Evolutionary conservation across 2,888 invertebrate species (phyloP).

Genomic region (Prosopocoilus inquinatus): DNA sequence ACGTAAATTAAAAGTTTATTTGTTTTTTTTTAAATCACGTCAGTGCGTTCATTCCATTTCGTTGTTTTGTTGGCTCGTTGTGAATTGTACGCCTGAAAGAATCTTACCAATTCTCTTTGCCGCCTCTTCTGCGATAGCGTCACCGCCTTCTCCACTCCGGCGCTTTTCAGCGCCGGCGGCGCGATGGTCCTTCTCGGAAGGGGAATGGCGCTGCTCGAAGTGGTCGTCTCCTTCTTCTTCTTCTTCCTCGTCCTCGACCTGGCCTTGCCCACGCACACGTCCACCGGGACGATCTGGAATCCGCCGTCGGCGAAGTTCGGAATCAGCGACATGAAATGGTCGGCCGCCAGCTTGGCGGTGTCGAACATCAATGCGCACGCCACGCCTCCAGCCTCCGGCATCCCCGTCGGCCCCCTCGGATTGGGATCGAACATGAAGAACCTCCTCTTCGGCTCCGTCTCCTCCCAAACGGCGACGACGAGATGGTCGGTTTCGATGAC

Average conservation of each 20-base stretch:
- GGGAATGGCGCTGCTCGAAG: slow-evolving; percentile 15
- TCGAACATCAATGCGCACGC: slow-evolving; percentile 57
- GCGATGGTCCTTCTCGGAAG: slow-evolving; percentile 21
- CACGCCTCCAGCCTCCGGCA: slow-evolving; percentile 48
- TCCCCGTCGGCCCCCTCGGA: slow-evolving; percentile 50
- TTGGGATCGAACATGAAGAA: slow-evolving; percentile 62
- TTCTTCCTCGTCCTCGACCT: slow-evolving; percentile 25
- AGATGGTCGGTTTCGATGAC: slow-evolving; percentile 52
- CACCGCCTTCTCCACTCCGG: slow-evolving; percentile 11
- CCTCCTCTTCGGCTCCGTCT: slow-evolving; percentile 50
- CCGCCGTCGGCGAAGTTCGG: slow-evolving; percentile 49
- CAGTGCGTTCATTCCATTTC: no score
- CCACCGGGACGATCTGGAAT: slow-evolving; percentile 47
- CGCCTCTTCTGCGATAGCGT: slow-evolving; percentile 31
- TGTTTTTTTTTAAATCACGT: no score
- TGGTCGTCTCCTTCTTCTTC: slow-evolving; percentile 19
- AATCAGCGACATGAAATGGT: slow-evolving; percentile 56
- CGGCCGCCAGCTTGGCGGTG: slow-evolving; percentile 52
- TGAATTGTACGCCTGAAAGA: background rate
- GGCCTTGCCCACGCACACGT: slow-evolving; percentile 40
- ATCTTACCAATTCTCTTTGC: slow-evolving; percentile 34
- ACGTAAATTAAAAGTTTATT: no score
- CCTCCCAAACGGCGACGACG: slow-evolving; percentile 57
- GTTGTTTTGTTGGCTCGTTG: no score
- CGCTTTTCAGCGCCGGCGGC: slow-evolving; percentile 11